Evolutionary conservation across 2,888 invertebrate species (phyloP), one percentile per base, ranked within the genome.

Genomic region (Lutraria lutraria): DNA sequence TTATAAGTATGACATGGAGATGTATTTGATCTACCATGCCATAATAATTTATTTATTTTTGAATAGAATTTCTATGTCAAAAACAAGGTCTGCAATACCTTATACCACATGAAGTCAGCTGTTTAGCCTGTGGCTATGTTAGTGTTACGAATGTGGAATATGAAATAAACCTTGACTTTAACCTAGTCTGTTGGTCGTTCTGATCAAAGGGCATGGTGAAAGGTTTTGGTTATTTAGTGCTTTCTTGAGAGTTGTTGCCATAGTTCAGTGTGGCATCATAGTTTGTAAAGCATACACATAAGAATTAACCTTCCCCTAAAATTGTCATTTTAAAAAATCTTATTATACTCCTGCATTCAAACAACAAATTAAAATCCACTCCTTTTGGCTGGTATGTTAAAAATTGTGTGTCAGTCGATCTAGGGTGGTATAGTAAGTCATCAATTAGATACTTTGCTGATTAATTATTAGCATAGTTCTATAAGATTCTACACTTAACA

Each of bases 141-240:
- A 90, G 93, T 90, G 93, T 93, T 93, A 94, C 93, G 91, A 88
- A 63, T 93, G 93, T 93, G 94, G 93, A 54, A 93, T 54, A 93
- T 63, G 79, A 91, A 93, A 87, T 60, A 25, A 56, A 79, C 88
- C 72, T 63, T 79, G 52, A 82, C 79, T 43, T 86, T 86, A 52
- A 43, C 80, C 79, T 31, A 53, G 31, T 72, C 54, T 76, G 54
- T 13, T 43, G 53, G 85, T 88, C 86, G 88, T 90, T 90, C 85
- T 86, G 87, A 85, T 52, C 80, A 31, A 68, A 68, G 86, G 82
- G 88, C 25, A 60, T 31, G 79, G 63, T 60, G 53, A 34, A 53
- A 43, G 85, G 80, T 81, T 80, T 60, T 68, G 29, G 85, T 81
- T 63, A 29, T 31, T n/a, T 19, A 53, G 53, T 89, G 88, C 85